Base-by-base conservation (phyloP, 2,797 vertebrate species). In the Nyctalus aviator region DNA sequence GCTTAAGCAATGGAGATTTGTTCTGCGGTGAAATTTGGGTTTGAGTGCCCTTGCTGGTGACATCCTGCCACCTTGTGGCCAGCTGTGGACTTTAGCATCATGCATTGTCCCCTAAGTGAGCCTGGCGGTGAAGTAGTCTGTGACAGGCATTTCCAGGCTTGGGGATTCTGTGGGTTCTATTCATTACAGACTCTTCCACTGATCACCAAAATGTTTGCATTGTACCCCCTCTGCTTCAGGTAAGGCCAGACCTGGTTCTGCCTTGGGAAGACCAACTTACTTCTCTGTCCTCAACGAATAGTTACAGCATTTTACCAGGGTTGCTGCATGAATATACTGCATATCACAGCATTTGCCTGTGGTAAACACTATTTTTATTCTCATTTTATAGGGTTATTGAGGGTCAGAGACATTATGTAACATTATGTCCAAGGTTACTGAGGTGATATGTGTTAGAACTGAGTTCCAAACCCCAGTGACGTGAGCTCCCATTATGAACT, bases 51-150 rank as follows among this genome's bases (percentile, higher is more conserved):
- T 98, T 73, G 48, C 27, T 96, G 96, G 86, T 95, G 92, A 68
- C 90, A 68, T 95, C 78, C 97, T 98, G 98, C 98, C 98, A 97
- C 91, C 98, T 98, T 97, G 98, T 97, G 98, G 96, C 73, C 53
- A 48, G 23, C 25, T 48, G 8, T 69, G 73, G 48, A 69, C 32
- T 68, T 90, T 8, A 73, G 41, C 48, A 17, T 13, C 18, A 32
- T 17, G 21, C 75, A 6, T 37, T 14, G 68, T 79, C 8, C 55
- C 15, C 13, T 27, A 11, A 9, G 15, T 5, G 14, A 1, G 0
- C 75, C 25, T 10, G 1, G 10, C 2, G 3, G 84, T 71, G 37
- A 57, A 91, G 37, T 30, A 14, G 0, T 1, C 5, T 18, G 13
- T 0, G 17, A 25, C 3, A 11, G 15, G 53, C 12, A 30, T 76